A percentile compares a stretch with the other conserved stretches of the same genome.
Evolutionary conservation across 2,888 invertebrate species (phyloP).

Genomic region (Drymonia ruficornis): DNA sequence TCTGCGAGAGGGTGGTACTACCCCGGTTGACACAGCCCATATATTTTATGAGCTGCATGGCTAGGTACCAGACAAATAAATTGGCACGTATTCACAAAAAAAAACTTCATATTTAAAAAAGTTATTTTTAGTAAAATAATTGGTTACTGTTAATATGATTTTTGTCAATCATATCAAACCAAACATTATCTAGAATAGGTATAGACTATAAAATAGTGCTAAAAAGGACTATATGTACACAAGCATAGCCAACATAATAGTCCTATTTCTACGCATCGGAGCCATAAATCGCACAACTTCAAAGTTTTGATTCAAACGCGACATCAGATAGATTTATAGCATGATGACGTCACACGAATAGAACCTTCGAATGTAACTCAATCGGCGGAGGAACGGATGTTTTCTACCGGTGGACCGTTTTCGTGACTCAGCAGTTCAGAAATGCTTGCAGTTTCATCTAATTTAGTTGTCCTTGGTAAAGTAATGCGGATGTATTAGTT

Average conservation of each 20-base stretch:
- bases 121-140: no score
- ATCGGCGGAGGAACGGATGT: conserved; percentile 2
- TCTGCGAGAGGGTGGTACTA: no score
- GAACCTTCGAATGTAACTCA: conserved; percentile 1
- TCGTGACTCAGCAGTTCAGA: neutral
- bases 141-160: no score
- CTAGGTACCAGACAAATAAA: no score
- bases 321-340: conserved; percentile 31
- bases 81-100: no score
- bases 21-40: no score
- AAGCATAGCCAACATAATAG: neutral
- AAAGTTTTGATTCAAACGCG: conserved; percentile 34
- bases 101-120: no score
- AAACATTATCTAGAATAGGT: no score
- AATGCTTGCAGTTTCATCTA: neutral
- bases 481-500: no score
- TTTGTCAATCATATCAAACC: no score
- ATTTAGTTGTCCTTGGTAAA: neutral
- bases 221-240: neutral
- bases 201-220: neutral
- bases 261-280: conserved; percentile 25
- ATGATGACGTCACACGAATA: conserved; percentile 19
- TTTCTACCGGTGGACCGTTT: neutral
- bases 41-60: no score
- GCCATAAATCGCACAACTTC: conserved; percentile 35